These are phyloP conservation scores for Subacronicta megacephala DNA, from an alignment of 2,888 invertebrate species.

Conservation along the genomic window DNA sequence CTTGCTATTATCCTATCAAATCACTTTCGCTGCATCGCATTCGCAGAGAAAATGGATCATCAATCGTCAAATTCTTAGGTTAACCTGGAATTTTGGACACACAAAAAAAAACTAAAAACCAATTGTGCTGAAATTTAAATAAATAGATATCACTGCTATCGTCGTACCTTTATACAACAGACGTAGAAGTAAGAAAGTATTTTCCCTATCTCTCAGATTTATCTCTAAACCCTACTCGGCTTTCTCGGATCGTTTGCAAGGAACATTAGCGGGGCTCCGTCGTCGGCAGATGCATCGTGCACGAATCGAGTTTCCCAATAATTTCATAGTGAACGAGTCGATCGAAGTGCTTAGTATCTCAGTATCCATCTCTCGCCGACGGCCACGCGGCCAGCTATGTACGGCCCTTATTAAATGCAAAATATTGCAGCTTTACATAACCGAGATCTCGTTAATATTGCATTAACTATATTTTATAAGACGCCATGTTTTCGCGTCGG, in stretches of 20 bases:
- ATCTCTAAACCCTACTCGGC: conserved; percentile 82
- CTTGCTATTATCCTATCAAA: too few species aligned
- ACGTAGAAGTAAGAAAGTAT: conserved; percentile 64
- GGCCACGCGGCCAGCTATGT: conserved; percentile 79
- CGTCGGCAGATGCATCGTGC: conserved; percentile 83
- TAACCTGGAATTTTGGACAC: too few species aligned
- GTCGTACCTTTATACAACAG: conserved; percentile 69
- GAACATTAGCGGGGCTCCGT: conserved; percentile 74
- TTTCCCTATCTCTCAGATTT: conserved; percentile 78
- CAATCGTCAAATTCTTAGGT: too few species aligned
- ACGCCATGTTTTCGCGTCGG: conserved; percentile 66
- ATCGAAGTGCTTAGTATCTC: conserved; percentile 78
- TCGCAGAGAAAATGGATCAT: too few species aligned
- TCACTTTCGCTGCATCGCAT: too few species aligned
- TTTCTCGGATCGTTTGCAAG: conserved; percentile 77
- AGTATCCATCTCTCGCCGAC: conserved; percentile 80
- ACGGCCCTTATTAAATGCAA: conserved; percentile 86
- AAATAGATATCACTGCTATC: conserved; percentile 53
- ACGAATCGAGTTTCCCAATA: conserved; percentile 87
- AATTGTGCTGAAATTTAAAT: conserved; percentile 38
- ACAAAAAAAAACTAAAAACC: conserved; percentile 6
- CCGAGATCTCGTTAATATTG: conserved; percentile 83
- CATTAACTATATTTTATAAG: conserved; percentile 82
- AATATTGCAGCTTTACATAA: conserved; percentile 85
- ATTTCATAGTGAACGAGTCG: conserved; percentile 84